Evolutionary conservation across 2,797 vertebrate species (phyloP).

Genomic region (Sitta carolinensis): DNA sequence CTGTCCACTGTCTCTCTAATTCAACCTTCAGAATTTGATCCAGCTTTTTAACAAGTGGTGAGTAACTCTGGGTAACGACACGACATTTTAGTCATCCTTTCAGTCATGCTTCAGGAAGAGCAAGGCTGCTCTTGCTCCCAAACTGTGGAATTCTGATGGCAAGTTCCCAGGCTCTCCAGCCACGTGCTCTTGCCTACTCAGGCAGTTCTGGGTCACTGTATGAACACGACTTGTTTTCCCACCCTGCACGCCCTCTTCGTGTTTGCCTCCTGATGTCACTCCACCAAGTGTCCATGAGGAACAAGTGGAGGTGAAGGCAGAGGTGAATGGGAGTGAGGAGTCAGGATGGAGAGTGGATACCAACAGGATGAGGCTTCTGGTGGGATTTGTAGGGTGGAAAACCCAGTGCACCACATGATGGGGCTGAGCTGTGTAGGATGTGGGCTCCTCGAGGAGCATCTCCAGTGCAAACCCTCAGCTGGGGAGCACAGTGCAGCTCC

Average conservation of each 20-base stretch:
- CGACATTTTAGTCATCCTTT: neutral
- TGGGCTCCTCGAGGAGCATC: neutral
- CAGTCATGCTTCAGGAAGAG: neutral
- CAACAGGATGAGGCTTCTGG: accelerated
- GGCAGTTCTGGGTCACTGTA: neutral
- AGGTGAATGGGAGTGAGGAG: neutral
- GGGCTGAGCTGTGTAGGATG: neutral
- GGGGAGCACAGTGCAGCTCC: neutral
- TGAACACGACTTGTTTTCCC: neutral
- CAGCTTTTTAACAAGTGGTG: neutral
- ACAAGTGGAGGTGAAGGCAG: neutral
- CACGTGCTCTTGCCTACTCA: neutral
- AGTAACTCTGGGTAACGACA: neutral
- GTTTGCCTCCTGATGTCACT: neutral
- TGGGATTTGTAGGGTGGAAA: neutral
- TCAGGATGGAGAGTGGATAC: neutral
- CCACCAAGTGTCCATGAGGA: neutral
- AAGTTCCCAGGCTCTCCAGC: neutral
- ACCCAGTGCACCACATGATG: accelerated
- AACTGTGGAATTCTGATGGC: neutral
- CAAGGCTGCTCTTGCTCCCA: neutral
- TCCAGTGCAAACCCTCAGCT: neutral
- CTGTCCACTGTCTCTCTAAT: neutral
- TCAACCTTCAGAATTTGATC: neutral
- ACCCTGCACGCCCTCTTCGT: neutral